Conservation (phyloP, 2,113 vertebrate genomes). For the Andinoacara biseriatus region DNA sequence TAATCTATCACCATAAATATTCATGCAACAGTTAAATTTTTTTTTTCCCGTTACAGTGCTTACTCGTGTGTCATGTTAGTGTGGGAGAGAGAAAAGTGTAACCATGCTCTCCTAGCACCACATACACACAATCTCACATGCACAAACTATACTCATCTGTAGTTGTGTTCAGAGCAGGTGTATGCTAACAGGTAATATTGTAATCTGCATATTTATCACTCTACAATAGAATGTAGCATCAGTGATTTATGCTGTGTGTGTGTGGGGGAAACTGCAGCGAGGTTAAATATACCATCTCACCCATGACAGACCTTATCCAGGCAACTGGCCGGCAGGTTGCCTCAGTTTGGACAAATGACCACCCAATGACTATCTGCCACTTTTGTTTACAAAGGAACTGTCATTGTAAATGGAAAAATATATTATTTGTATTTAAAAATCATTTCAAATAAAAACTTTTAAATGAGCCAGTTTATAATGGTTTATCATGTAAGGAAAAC, state of each 20-base stretch:
- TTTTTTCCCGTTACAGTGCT: constrained; percentile 6
- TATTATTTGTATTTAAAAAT: constrained; percentile 91
- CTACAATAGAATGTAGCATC: constrained; percentile 81
- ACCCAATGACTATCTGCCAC: constrained; percentile 80
- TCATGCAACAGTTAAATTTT: constrained; percentile 1
- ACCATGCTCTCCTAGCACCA: constrained; percentile 27
- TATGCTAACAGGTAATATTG: constrained; percentile 49
- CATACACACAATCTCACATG: constrained; percentile 5
- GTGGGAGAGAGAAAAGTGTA: constrained; percentile 35
- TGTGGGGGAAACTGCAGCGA: constrained; percentile 54
- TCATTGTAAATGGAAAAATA: constrained; percentile 89
- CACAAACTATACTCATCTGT: constrained; percentile 33
- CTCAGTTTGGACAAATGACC: constrained; percentile 56
- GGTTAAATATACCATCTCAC: constrained; percentile 59
- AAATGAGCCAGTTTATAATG: constrained; percentile 49
- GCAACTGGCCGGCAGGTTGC: constrained; percentile 17
- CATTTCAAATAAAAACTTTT: constrained; percentile 93
- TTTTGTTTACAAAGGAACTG: constrained; percentile 89
- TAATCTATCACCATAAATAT: constrained; percentile 35
- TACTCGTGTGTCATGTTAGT: constrained; percentile 16
- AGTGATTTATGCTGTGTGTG: constrained; percentile 63
- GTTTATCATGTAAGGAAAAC: neutral
- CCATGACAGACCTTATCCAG: constrained; percentile 42
- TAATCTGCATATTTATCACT: constrained; percentile 68
- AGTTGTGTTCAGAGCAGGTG: constrained; percentile 50